Evolutionary conservation across 2,113 vertebrate genomes (phyloP).

Genomic region (Oenanthe oenanthe): DNA sequence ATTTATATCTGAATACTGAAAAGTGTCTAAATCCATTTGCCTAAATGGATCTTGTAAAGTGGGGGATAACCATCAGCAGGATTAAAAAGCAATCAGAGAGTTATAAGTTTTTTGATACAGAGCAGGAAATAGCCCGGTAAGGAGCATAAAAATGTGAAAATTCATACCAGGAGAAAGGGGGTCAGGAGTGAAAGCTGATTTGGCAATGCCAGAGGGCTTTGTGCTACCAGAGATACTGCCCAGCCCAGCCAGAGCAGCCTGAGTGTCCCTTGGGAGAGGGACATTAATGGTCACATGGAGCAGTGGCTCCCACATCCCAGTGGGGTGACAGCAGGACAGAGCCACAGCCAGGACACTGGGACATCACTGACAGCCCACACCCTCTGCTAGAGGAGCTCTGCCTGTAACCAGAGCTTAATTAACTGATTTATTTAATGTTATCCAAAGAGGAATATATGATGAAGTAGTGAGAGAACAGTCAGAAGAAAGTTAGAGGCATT

Average conservation of each 20-base stretch:
- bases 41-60: not conserved
- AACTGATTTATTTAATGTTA: not conserved
- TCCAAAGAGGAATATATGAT: not conserved
- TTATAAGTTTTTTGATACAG: not conserved
- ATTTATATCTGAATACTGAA: not conserved
- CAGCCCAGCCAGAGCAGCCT: not conserved
- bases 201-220: not conserved
- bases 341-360: no score
- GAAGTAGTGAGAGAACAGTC: not conserved
- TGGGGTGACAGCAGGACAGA: not conserved
- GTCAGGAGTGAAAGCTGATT: not conserved
- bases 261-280: rapidly evolving
- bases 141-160: not conserved
- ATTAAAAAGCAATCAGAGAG: not conserved
- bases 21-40: not conserved
- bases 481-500: not conserved
- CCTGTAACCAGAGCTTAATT: not conserved
- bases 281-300: not conserved
- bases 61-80: not conserved
- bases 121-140: not conserved
- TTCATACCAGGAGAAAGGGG: not conserved
- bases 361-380: rapidly evolving
- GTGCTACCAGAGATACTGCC: not conserved
- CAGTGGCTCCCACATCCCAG: not conserved
- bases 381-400: not conserved